phyloP scores from a whole-genome alignment of 2,888 invertebrate genomes.

The Bombylius major region DNA sequence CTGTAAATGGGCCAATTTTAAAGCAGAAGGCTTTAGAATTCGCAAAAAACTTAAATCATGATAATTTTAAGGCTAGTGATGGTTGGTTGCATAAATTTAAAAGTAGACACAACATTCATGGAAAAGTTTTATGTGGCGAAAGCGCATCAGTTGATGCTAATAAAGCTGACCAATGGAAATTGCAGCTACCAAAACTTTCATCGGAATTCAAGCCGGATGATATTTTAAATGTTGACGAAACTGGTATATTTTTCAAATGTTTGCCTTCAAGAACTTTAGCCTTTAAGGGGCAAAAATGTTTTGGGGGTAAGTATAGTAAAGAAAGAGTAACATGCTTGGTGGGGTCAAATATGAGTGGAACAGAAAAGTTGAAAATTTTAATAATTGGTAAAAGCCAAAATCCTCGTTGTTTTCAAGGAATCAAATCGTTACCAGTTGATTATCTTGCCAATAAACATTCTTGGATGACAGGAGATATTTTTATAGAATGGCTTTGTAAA shows the following conservation, averaged over 20 bases:
- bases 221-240: too few species aligned
- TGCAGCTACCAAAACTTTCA: too few species aligned
- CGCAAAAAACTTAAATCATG: too few species aligned
- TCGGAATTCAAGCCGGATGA: too few species aligned
- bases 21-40: too few species aligned
- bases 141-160: too few species aligned
- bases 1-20: too few species aligned
- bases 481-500: neutral
- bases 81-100: neutral
- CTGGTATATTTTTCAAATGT: too few species aligned
- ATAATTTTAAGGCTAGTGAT: neutral
- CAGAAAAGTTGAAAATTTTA: slow-evolving; percentile 10
- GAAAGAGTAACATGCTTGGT: slow-evolving; percentile 17
- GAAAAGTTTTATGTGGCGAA: too few species aligned
- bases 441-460: neutral
- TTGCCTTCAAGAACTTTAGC: too few species aligned
- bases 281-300: slow-evolving; percentile 11
- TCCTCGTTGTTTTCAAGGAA: slow-evolving; percentile 5
- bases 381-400: slow-evolving; percentile 3
- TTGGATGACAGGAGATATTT: slow-evolving; percentile 3
- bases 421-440: neutral
- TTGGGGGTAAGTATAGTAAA: slow-evolving; percentile 16
- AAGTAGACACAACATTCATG: too few species aligned
- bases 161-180: too few species aligned
- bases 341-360: slow-evolving; percentile 17